Evolutionary conservation across 2,113 vertebrate species (phyloP).

Genomic region (Esox niger): DNA sequence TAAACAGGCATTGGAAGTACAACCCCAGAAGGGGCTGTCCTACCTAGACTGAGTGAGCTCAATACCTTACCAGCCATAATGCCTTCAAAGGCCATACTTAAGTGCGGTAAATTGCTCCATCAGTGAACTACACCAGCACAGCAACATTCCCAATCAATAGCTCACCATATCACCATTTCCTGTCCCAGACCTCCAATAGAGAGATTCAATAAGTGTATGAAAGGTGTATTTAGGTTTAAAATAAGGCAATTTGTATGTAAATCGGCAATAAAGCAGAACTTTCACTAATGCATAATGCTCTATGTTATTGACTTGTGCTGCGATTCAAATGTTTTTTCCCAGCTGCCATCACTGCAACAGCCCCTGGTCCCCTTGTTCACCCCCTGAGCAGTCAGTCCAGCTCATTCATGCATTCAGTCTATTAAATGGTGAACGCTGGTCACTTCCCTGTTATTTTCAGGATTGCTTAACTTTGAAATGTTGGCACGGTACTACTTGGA

Average conservation of each 20-base stretch:
- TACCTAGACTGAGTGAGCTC: neutral
- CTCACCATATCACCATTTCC: conserved; percentile 75
- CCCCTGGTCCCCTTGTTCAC: too few species aligned
- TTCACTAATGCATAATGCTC: too few species aligned
- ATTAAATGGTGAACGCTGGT: too few species aligned
- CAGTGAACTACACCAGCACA: conserved; percentile 13
- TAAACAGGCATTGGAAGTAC: too few species aligned
- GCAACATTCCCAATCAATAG: conserved; percentile 82
- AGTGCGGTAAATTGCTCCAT: conserved; percentile 34
- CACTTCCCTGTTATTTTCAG: too few species aligned
- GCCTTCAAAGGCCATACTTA: conserved; percentile 19
- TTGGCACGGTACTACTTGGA: too few species aligned
- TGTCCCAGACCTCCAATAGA: conserved; percentile 90
- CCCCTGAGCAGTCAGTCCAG: too few species aligned
- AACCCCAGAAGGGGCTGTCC: neutral
- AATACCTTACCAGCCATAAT: conserved; percentile 14
- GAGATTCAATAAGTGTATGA: conserved; percentile 81
- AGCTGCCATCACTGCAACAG: too few species aligned
- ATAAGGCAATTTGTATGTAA: conserved; percentile 99
- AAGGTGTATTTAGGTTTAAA: conserved; percentile 88
- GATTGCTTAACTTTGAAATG: too few species aligned
- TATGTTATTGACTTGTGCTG: conserved; percentile 94
- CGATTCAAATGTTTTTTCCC: conserved; percentile 93
- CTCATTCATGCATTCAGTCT: too few species aligned
- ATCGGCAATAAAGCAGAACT: conserved; percentile 98